Percentiles rank a stretch among this genome's conserved stretches.
Conservation (phyloP, 2,113 vertebrate species). For the Chaetodon trifascialis region DNA sequence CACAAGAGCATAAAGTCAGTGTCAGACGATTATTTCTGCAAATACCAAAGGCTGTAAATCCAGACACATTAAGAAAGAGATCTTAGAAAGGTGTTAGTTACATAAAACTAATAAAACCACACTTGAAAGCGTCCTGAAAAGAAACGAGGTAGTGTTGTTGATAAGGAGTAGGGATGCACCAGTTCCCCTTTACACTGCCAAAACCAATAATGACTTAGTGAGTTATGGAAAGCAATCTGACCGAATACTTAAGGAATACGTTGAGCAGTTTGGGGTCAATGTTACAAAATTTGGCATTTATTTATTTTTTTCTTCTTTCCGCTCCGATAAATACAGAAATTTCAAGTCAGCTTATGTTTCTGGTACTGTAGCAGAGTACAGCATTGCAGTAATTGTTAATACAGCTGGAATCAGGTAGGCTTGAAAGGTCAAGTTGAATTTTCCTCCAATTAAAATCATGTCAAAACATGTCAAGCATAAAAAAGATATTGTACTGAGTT, state of each 20-base stretch:
- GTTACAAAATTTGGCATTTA: conserved; percentile 8
- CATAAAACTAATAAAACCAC: conserved; percentile 67
- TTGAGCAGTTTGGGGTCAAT: background rate
- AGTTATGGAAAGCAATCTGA: conserved; percentile 23
- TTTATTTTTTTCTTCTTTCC: background rate
- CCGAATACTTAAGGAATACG: background rate
- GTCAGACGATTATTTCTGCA: conserved; percentile 58
- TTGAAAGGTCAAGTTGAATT: background rate
- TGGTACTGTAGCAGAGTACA: background rate
- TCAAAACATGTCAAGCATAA: conserved; percentile 1
- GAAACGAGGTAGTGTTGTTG: conserved; percentile 86
- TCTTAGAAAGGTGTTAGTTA: conserved; percentile 65
- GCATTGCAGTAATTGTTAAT: background rate
- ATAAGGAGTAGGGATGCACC: conserved; percentile 74
- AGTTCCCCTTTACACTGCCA: conserved; percentile 21
- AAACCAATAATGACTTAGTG: conserved; percentile 21
- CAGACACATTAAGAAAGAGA: conserved; percentile 59
- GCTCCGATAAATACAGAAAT: background rate
- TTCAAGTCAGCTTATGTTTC: background rate
- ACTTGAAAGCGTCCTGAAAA: conserved; percentile 73
- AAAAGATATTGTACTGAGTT: background rate
- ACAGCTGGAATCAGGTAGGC: background rate
- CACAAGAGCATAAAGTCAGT: conserved; percentile 57
- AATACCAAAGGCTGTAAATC: conserved; percentile 63
- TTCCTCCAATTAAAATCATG: background rate